Evolutionary conservation across 2,113 vertebrate genomes (phyloP), one percentile per base, ranked within the genome.

Genomic region (Oreotrochilus melanogaster): DNA sequence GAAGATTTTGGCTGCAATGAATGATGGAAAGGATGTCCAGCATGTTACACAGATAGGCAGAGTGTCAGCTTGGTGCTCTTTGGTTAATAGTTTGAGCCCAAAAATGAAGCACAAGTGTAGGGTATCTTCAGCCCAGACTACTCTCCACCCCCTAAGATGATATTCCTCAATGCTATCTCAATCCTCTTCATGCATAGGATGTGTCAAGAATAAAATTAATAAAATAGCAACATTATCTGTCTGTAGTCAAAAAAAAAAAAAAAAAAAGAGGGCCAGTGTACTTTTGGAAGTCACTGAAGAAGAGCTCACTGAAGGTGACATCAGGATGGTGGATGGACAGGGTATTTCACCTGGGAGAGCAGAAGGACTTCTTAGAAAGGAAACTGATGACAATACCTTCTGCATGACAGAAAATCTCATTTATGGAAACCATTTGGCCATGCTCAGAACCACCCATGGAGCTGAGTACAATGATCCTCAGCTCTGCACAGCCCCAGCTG

Each of bases 391-490:
- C 0, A 1, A 42, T 71, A 33, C 80, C 74, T 93, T 85, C 78
- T 91, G 86, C 80, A 25, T 37, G 65, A 86, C 89, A 97, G 80
- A 87, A 8, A 31, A 72, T 47, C 45, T 82, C 66, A 60, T 93
- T 94, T 89, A 91, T 65, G 95, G 84, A 94, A 94, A 31, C 89
- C 94, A 91, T 96, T 91, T 94, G 81, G 89, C 58, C 66, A 48
- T 61, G 31, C 79, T 80, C 86, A 91, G 58, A 91, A 66, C 84
- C 89, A 95, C 85, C 91, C 89, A 79, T 43, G 0, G 12, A 85
- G 89, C 54, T 79, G 93, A 66, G 76, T 81, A 89, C 80, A 82
- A 4, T 8, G 53, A 81, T 85, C 91, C 79, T 53, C 21, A 15
- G 71, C 78, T 94, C 72, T 45, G 67, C 0, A 3, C 78, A 78